Evolutionary conservation across 64 coral and sea anemone species (phyloP).

Genomic region (Dendronephthya gigantea): DNA sequence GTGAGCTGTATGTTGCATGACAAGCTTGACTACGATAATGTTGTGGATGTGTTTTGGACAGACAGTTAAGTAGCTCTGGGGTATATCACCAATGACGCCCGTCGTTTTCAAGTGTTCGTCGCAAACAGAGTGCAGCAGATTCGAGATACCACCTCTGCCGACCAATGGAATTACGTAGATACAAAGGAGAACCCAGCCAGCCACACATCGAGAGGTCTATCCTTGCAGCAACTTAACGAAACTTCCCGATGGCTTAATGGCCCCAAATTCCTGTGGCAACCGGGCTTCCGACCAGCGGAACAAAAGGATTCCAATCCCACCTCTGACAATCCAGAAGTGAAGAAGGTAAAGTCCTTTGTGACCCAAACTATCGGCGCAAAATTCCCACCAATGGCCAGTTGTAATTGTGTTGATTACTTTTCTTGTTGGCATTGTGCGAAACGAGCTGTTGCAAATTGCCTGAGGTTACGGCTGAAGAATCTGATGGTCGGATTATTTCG

Average conservation of each 20-base stretch:
- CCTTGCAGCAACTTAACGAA: neutral
- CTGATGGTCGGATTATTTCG: slow-evolving; percentile 42
- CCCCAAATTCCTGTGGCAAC: slow-evolving; percentile 18
- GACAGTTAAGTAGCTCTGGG: neutral
- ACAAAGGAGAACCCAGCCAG: too few relatives aligned
- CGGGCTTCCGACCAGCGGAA: neutral
- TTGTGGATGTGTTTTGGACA: neutral
- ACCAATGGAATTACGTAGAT: neutral
- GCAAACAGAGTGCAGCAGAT: slow-evolving; percentile 4
- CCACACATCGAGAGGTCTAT: too few relatives aligned
- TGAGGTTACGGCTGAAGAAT: neutral
- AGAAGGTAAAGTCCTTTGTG: neutral
- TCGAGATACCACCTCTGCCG: neutral
- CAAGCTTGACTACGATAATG: neutral
- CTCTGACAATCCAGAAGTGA: slow-evolving; percentile 4
- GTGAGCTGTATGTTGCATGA: neutral
- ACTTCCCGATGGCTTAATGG: slow-evolving; percentile 1
- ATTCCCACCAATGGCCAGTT: neutral
- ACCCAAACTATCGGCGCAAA: neutral
- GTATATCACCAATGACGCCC: neutral
- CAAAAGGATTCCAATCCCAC: neutral
- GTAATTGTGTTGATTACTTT: neutral
- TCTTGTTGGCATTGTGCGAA: neutral
- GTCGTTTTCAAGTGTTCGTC: neutral
- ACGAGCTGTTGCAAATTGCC: neutral